phyloP scores from a whole-genome alignment of 2,113 vertebrate species.

The Pterocles burchelli region DNA sequence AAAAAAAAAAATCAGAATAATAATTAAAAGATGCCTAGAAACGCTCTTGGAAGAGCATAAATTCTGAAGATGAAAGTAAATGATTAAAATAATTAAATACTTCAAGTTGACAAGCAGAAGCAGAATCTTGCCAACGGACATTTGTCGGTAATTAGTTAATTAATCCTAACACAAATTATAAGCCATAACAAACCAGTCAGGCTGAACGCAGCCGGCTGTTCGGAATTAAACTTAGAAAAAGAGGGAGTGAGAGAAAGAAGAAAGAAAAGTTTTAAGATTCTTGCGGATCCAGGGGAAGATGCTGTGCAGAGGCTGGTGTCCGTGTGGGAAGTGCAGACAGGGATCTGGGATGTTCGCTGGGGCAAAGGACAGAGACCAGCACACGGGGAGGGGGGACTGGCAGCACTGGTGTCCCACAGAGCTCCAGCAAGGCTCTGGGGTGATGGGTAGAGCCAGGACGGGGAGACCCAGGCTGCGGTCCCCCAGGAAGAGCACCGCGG shows the following conservation, averaged over 20 bases:
- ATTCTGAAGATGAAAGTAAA: conserved; percentile 99
- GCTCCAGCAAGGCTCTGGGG: not conserved
- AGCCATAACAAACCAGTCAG: conserved; percentile 99
- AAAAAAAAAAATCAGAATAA: conserved; percentile 75
- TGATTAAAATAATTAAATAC: conserved; percentile 99
- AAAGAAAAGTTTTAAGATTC: conserved; percentile 36
- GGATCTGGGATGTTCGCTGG: too few species aligned
- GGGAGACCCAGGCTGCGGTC: too few species aligned
- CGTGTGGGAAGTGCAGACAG: not conserved
- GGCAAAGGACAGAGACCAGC: not conserved
- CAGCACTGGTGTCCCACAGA: fast-evolving
- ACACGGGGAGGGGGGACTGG: not conserved
- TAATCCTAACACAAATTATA: conserved; percentile 99
- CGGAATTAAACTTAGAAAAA: conserved; percentile 79
- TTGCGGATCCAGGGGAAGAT: not conserved
- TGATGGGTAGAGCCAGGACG: not conserved
- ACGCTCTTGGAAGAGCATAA: conserved; percentile 94
- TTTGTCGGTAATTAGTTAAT: conserved; percentile 99
- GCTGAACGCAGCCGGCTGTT: conserved; percentile 91
- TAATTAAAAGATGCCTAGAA: conserved; percentile 99
- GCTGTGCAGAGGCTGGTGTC: not conserved
- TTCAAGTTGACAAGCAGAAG: conserved; percentile 98
- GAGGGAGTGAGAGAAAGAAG: conserved; percentile 30
- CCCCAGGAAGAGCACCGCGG: not conserved
- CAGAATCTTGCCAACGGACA: conserved; percentile 98